Percentiles rank a stretch among this genome's conserved stretches.
phyloP scores from a whole-genome alignment of 2,888 invertebrate genomes.

The Herminia tarsipennalis region DNA sequence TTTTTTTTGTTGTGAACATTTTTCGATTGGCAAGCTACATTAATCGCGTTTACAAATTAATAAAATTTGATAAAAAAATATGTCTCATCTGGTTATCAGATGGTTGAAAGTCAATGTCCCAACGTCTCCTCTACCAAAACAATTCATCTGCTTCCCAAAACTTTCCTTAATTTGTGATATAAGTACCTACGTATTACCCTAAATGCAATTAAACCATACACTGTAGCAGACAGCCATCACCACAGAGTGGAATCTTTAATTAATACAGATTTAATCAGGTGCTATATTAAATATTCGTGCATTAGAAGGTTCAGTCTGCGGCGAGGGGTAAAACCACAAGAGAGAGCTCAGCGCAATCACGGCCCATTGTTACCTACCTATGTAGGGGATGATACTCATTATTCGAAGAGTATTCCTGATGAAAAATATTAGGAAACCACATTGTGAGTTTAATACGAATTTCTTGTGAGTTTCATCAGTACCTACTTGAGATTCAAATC shows the following conservation, averaged over 20 bases:
- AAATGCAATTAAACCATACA: neutral
- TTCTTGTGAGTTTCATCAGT: no score
- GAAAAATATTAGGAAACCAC: constrained; percentile 2
- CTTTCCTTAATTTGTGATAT: neutral
- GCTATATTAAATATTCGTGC: constrained; percentile 59
- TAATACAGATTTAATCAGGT: constrained; percentile 58
- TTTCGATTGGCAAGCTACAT: no score
- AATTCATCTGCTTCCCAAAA: no score
- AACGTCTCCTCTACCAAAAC: no score
- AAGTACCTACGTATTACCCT: neutral
- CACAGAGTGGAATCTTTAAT: constrained; percentile 41
- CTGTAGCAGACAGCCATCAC: constrained; percentile 4
- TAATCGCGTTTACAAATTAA: no score
- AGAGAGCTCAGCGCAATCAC: constrained; percentile 65
- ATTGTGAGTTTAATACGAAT: neutral
- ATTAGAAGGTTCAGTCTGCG: constrained; percentile 43
- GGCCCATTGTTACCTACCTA: constrained; percentile 56
- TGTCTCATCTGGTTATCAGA: no score
- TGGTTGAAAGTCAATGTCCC: no score
- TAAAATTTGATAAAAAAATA: no score
- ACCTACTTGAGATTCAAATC: no score
- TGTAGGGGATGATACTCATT: constrained; percentile 26
- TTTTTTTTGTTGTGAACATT: no score
- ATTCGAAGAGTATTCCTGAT: constrained; percentile 13
- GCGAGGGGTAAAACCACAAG: constrained; percentile 62